A percentile compares a stretch with the other conserved stretches of the same genome.
Evolutionary conservation across 2,888 invertebrate species (phyloP).

Genomic region (Phyllotreta striolata): DNA sequence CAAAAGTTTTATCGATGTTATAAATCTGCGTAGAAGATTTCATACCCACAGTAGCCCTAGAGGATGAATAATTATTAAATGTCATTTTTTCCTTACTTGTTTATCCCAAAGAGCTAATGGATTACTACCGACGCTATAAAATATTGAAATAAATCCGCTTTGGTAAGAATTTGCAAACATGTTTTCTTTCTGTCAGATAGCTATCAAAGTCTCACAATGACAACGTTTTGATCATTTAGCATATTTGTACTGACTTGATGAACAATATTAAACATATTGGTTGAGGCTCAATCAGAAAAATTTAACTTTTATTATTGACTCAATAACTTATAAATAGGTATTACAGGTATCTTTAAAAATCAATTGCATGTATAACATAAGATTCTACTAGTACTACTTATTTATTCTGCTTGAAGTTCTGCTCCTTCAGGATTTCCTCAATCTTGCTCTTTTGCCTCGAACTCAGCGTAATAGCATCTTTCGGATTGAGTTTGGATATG

Average conservation of each 20-base stretch:
- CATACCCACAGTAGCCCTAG: background rate
- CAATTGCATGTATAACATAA: too few species aligned
- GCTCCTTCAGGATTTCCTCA: slow-evolving; percentile 48
- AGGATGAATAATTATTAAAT: slow-evolving; percentile 3
- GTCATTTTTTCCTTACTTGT: slow-evolving; percentile 60
- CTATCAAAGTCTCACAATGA: slow-evolving; percentile 16
- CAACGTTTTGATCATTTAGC: background rate
- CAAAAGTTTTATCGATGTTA: background rate
- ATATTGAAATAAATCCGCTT: slow-evolving; percentile 72
- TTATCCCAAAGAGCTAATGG: slow-evolving; percentile 72
- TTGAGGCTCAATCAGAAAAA: too few species aligned
- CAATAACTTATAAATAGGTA: too few species aligned
- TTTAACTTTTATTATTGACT: too few species aligned
- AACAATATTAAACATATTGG: too few species aligned
- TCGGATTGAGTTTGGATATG: slow-evolving; percentile 56
- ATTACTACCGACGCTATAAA: slow-evolving; percentile 73
- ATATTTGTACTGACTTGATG: too few species aligned
- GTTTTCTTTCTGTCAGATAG: slow-evolving; percentile 40
- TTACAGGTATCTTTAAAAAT: too few species aligned
- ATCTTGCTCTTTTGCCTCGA: slow-evolving; percentile 52
- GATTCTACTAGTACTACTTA: too few species aligned
- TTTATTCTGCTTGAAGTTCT: too few species aligned
- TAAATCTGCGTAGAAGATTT: too few species aligned
- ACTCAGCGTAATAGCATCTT: slow-evolving; percentile 53
- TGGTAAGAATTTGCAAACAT: slow-evolving; percentile 76